Conservation (phyloP, 2,888 invertebrate species). For the Euzetes globulus region DNA sequence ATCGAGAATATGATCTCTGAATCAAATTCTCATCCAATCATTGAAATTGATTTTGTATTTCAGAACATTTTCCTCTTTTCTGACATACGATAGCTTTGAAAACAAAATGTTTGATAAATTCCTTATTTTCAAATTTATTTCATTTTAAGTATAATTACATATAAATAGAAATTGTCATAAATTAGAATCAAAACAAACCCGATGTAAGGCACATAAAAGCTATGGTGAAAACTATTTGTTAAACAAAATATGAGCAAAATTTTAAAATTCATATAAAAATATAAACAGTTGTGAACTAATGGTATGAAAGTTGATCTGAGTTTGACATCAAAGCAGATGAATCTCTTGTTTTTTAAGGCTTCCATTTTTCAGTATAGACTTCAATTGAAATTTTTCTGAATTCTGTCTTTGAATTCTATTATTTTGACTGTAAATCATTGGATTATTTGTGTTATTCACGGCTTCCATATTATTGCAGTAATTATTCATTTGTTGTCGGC, state of each 20-base stretch:
- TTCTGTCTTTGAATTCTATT: slow-evolving; percentile 14
- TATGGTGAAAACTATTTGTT: too few relatives aligned
- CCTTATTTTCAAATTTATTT: too few relatives aligned
- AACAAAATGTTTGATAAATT: too few relatives aligned
- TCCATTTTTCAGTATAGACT: slow-evolving; percentile 14
- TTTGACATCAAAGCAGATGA: slow-evolving; percentile 10
- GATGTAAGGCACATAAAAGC: too few relatives aligned
- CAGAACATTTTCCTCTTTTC: background rate
- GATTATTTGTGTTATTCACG: background rate
- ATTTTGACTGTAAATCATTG: background rate
- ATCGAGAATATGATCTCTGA: slow-evolving; percentile 3
- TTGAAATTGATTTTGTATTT: background rate
- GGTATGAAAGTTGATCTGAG: background rate
- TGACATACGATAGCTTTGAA: too few relatives aligned
- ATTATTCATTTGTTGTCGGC: background rate
- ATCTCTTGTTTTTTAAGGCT: slow-evolving; percentile 13
- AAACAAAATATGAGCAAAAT: too few relatives aligned
- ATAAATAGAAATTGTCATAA: too few relatives aligned
- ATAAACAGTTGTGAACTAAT: background rate
- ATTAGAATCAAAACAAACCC: too few relatives aligned
- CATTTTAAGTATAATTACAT: too few relatives aligned
- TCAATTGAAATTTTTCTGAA: background rate
- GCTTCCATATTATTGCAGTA: background rate
- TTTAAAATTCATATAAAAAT: background rate
- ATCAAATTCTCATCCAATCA: background rate